Base-by-base conservation (phyloP, 2,888 invertebrate genomes). In the Apantesis nais region DNA sequence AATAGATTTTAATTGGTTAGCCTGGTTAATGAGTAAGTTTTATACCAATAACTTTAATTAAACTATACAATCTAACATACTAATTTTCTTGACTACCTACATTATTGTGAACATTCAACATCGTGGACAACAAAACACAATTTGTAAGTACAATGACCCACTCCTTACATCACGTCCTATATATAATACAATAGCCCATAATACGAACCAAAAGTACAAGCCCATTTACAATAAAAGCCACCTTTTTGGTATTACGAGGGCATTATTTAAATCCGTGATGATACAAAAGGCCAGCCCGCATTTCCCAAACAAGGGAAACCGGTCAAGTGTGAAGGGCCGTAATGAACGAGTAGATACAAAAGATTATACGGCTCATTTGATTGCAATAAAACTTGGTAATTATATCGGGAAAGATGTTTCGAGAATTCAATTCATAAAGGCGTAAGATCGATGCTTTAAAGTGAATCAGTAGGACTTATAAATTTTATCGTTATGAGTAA, bases 301-400 rank as follows among this genome's bases (percentile, higher is more conserved):
- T 74, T 74, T 66, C 77, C 80, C 78, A 81, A 85, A 84, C 75
- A 78, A 70, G 78, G 79, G 62, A 68, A 68, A 58, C 73, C 79
- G 78, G 83, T 78, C 84, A 77, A 85, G 80, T 77, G 76, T 76
- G 71, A 79, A 83, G 75, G 76, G 74, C 79, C 83, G 74, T 79
- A 82, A 79, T 71, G 75, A 71, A 77, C 69, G 80, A 78, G 73
- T 75, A 74, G 63, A 72, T 70, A 84, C 80, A 82, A 85, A 85
- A 84, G 82, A 82, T 83, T 81, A 79, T 62, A 70, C 78, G 76
- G 76, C 71, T 78, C 83, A 83, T 83, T 80, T 75, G 71, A 39
- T 70, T 67, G 60, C 60, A 61, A 73, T 77, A 69, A 73, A 71
- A 75, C 72, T 75, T 77, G 70, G 76, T 84, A 78, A 82, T 84